Evolutionary conservation across 2,888 invertebrate species (phyloP), one percentile per base, ranked within the genome.

Genomic region (Morpho deidamia): DNA sequence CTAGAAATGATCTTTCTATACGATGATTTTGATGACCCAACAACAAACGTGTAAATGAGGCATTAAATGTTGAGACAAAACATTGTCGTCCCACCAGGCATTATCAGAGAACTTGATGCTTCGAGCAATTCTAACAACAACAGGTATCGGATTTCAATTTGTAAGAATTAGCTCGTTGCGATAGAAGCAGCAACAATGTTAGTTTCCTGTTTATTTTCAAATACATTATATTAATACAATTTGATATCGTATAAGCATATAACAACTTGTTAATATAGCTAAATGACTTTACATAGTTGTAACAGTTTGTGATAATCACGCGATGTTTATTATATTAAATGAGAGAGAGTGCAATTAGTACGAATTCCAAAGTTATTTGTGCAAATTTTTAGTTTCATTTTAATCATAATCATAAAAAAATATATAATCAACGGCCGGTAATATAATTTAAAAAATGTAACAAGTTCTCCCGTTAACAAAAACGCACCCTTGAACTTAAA

Each of bases 191-290:
- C 68, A 68, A 72, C 69, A 68, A 53, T 68, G 68, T 71, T 65
- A 56, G 66, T 67, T 76, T 77, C 76, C 75, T 78, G 77, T 78
- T 79, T 77, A 71, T 61, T 65, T 63, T 65, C 57, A 59, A 62
- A 65, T 65, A 46, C 43, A 53, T 42, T 38, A 12, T 14, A 14
- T 35, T 33, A 51, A 33, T 44, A 48, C 11, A 49, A 49, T 42
- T 49, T 51, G 48, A 51, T 51, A 49, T 58, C 39, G 38, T 52
- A 38, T 44, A 32, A 40, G 38, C 41, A 44, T 11, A 14, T 23
- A 32, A 14, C 3, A 38, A 46, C 46, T 38, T 38, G 38, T 46
- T 46, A 46, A 11, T 23, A 43, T 43, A 43, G 32, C 40, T 40
- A 11, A 23, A 37, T 8, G 37, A n/a, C 11, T 9, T 11, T 39